These are phyloP conservation scores for Tachina fera DNA, from an alignment of 2,888 invertebrate genomes.

Conservation along the genomic window DNA sequence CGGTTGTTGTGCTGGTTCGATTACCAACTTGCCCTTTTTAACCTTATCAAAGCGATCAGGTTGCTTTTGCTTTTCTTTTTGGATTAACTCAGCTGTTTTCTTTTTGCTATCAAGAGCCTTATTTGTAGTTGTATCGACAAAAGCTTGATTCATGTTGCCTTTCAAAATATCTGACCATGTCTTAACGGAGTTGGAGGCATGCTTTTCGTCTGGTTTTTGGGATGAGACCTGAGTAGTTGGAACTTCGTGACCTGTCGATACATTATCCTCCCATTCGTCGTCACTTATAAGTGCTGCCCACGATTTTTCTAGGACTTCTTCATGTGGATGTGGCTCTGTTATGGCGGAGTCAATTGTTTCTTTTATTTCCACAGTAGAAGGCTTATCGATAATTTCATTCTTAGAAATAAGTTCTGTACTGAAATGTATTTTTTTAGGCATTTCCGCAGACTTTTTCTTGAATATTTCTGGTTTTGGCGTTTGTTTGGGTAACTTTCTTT, in stretches of 20 bases:
- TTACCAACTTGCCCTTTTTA: constrained; percentile 22
- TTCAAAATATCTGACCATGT: constrained; percentile 67
- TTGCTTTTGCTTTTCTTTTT: constrained; percentile 52
- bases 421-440: not conserved
- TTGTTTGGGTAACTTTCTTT: constrained; percentile 27
- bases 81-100: constrained; percentile 56
- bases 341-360: not conserved
- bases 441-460: constrained; percentile 46
- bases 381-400: not conserved
- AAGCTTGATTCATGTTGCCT: constrained; percentile 45
- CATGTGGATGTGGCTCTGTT: not conserved
- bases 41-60: constrained; percentile 18
- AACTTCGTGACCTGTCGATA: not conserved
- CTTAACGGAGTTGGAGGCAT: constrained; percentile 1
- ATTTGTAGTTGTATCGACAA: constrained; percentile 40
- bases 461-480: constrained; percentile 49
- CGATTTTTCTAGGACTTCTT: constrained; percentile 26
- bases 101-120: constrained; percentile 42
- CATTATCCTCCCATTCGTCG: constrained; percentile 56
- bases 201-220: not conserved
- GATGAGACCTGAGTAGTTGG: not conserved
- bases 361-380: not conserved
- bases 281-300: constrained; percentile 58
- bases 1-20: not conserved
- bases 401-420: not conserved